A percentile compares a stretch with the other conserved stretches of the same genome.
These are phyloP conservation scores for Megaceryle maxima DNA, from an alignment of 2,113 vertebrate species.

Conservation along the genomic window DNA sequence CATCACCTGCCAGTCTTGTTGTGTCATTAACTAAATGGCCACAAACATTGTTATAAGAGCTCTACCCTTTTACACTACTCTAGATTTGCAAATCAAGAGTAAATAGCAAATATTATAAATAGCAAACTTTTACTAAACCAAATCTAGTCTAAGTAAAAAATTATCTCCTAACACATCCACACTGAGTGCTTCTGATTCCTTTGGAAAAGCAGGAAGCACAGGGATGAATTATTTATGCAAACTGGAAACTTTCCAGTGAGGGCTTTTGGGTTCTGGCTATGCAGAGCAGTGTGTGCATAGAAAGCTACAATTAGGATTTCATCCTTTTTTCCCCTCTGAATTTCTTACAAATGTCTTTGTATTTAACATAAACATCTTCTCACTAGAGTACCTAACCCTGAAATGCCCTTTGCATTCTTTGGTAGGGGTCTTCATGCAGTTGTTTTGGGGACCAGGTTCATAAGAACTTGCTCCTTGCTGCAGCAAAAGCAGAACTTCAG, in stretches of 20 bases:
- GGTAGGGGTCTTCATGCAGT: background rate
- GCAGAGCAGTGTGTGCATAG: rapidly evolving
- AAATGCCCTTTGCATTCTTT: background rate
- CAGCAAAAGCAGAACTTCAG: background rate
- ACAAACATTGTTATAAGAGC: background rate
- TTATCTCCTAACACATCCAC: too few species aligned
- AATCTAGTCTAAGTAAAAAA: background rate
- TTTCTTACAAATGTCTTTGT: background rate
- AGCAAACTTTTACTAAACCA: background rate
- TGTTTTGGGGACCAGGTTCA: background rate
- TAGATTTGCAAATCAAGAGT: too few species aligned
- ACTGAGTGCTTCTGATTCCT: background rate
- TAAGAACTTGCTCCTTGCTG: background rate
- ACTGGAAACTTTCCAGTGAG: background rate
- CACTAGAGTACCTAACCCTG: too few species aligned
- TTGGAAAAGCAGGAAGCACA: background rate
- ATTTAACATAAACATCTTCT: background rate
- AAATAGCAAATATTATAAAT: too few species aligned
- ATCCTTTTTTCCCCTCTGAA: background rate
- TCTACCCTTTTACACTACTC: background rate
- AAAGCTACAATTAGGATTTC: background rate
- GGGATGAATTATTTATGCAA: background rate
- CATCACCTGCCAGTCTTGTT: rapidly evolving
- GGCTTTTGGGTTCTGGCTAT: background rate
- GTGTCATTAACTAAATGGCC: background rate